These are phyloP conservation scores for Gobionotothen gibberifrons DNA, from an alignment of 2,797 vertebrate genomes.

Conservation along the genomic window DNA sequence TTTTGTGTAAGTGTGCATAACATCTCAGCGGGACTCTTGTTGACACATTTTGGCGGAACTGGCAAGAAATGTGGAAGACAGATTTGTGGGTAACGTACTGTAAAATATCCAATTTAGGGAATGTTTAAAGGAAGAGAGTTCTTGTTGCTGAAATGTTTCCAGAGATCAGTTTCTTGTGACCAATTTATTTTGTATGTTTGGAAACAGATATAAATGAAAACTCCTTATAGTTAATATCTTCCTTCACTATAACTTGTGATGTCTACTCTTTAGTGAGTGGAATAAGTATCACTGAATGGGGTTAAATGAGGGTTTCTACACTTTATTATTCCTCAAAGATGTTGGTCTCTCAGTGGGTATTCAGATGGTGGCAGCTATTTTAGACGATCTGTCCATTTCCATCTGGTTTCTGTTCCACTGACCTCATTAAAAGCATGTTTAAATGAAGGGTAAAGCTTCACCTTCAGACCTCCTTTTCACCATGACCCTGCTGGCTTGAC, in stretches of 20 bases:
- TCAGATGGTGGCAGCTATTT: neutral
- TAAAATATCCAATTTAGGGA: constrained; percentile 10
- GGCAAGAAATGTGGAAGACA: constrained; percentile 36
- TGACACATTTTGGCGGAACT: constrained; percentile 20
- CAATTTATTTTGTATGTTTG: neutral
- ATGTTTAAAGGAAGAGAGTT: neutral
- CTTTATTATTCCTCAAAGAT: neutral
- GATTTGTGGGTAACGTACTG: constrained; percentile 13
- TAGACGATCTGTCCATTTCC: neutral
- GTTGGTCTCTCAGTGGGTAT: neutral
- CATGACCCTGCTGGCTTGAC: neutral
- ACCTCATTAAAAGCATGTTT: too few species aligned
- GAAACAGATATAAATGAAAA: neutral
- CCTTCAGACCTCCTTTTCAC: constrained; percentile 1
- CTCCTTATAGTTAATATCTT: neutral
- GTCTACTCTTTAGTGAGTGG: neutral
- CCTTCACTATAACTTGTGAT: neutral
- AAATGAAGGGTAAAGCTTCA: neutral
- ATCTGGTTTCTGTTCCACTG: neutral
- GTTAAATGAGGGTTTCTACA: neutral
- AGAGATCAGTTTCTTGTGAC: neutral
- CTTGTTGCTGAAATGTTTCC: neutral
- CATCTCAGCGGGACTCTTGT: constrained; percentile 39
- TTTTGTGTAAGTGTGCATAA: constrained; percentile 62
- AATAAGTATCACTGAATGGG: neutral